phyloP scores from a whole-genome alignment of 1,140 invertebrate species.

The Drosophila tsacasi region DNA sequence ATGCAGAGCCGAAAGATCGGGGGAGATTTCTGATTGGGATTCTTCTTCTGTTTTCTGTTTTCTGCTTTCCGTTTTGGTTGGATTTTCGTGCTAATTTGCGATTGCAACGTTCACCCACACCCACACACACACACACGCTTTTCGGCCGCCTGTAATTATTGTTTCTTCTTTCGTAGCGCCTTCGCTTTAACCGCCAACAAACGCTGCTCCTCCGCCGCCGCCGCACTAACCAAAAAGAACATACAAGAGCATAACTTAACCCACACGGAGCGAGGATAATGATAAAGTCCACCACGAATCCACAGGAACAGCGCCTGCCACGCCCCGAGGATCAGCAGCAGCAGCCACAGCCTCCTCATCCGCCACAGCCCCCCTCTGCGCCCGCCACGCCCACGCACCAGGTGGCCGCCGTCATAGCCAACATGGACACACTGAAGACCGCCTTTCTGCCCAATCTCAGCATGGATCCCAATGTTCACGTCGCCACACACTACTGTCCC shows the following conservation, averaged over 20 bases:
- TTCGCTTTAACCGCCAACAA: conserved; percentile 46
- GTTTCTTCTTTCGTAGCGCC: conserved; percentile 39
- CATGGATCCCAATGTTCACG: conserved; percentile 75
- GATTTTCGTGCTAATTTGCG: conserved; percentile 70
- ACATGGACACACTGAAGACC: conserved; percentile 82
- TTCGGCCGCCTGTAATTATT: conserved; percentile 40
- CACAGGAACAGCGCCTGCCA: conserved; percentile 84
- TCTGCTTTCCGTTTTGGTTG: conserved; percentile 67
- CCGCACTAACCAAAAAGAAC: conserved; percentile 33
- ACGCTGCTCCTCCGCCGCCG: conserved; percentile 44
- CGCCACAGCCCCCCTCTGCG: conserved; percentile 43
- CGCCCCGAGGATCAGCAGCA: conserved; percentile 73
- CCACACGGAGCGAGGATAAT: conserved; percentile 64
- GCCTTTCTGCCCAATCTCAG: conserved; percentile 82
- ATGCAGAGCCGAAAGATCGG: conserved; percentile 67
- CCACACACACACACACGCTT: conserved; percentile 15
- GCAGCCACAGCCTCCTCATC: conserved; percentile 47
- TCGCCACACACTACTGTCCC: conserved; percentile 73
- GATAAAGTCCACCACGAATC: conserved; percentile 81
- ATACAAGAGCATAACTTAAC: conserved; percentile 14
- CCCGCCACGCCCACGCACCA: conserved; percentile 62
- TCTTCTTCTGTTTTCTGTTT: conserved; percentile 36
- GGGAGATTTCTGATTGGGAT: conserved; percentile 60
- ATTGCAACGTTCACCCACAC: conserved; percentile 22
- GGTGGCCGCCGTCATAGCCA: conserved; percentile 68